These are phyloP conservation scores for Stenodera caucasica DNA, from an alignment of 2,888 invertebrate genomes.

Conservation along the genomic window DNA sequence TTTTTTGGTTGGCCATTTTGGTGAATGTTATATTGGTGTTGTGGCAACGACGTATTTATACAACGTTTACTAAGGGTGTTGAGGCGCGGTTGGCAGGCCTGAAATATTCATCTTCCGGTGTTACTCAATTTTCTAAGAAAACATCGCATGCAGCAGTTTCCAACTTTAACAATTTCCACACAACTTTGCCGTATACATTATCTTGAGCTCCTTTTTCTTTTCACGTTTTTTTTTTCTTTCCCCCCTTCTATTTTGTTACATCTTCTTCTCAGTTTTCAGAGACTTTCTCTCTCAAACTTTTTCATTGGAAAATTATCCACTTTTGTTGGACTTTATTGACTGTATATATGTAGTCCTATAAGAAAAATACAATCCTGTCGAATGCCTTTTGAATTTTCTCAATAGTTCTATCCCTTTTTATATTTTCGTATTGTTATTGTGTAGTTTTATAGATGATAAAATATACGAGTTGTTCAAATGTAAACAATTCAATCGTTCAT, in stretches of 20 bases:
- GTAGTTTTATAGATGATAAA: neutral
- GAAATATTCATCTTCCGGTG: constrained; percentile 48
- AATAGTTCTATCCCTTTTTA: neutral
- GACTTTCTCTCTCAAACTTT: constrained; percentile 22
- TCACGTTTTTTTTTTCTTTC: constrained; percentile 15
- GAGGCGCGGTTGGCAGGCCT: constrained; percentile 41
- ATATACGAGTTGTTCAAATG: neutral
- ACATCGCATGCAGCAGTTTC: constrained; percentile 49
- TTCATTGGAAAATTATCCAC: constrained; percentile 30
- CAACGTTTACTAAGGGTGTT: constrained; percentile 39
- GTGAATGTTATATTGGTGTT: constrained; percentile 27
- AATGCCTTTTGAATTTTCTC: neutral
- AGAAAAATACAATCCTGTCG: constrained; percentile 11
- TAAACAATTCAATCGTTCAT: neutral
- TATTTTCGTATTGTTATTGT: neutral
- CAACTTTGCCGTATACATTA: constrained; percentile 45
- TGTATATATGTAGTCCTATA: constrained; percentile 3
- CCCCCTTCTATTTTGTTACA: neutral
- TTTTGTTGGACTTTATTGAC: constrained; percentile 26
- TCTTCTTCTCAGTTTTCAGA: constrained; percentile 8
- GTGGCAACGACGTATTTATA: constrained; percentile 36
- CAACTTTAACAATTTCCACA: constrained; percentile 48
- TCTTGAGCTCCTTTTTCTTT: constrained; percentile 27
- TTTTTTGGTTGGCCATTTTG: constrained; percentile 8
- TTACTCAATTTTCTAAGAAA: constrained; percentile 47